These are phyloP conservation scores for Pachyuromys duprasi DNA, from an alignment of 2,797 vertebrate species.

Conservation along the genomic window DNA sequence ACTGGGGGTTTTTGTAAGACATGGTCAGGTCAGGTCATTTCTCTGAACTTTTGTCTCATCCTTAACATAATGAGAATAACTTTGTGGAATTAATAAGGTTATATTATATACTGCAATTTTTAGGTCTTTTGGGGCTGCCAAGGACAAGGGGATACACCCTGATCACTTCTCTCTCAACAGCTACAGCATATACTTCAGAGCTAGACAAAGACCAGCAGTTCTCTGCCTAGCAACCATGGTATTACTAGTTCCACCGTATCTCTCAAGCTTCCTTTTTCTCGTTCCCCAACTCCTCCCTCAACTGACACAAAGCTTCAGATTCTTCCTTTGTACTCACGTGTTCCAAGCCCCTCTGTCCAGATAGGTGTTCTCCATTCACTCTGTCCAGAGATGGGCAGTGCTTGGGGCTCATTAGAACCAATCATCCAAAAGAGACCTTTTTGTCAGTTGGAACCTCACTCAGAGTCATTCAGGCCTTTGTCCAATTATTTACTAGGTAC, in stretches of 20 bases:
- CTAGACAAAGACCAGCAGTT: background rate
- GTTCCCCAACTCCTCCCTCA: background rate
- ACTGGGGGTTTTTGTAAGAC: background rate
- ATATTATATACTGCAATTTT: background rate
- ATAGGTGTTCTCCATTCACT: background rate
- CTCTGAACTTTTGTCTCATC: conserved; percentile 8
- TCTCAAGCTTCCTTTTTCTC: background rate
- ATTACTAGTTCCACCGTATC: background rate
- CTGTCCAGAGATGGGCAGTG: background rate
- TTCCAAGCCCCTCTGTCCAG: background rate
- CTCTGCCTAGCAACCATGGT: background rate
- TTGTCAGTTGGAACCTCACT: background rate
- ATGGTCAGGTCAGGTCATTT: background rate
- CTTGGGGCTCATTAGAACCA: background rate
- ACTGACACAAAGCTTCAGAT: background rate
- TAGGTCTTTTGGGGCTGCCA: background rate
- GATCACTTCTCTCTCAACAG: background rate
- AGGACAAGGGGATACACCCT: background rate
- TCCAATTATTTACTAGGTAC: background rate
- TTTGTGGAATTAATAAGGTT: conserved; percentile 7
- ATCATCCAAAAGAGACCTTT: background rate
- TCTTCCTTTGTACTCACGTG: background rate
- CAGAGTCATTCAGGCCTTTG: background rate
- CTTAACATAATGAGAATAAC: conserved; percentile 42
- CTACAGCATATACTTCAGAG: background rate